Conservation (phyloP, 1,140 invertebrate genomes). For the Drosophila setifemur region DNA sequence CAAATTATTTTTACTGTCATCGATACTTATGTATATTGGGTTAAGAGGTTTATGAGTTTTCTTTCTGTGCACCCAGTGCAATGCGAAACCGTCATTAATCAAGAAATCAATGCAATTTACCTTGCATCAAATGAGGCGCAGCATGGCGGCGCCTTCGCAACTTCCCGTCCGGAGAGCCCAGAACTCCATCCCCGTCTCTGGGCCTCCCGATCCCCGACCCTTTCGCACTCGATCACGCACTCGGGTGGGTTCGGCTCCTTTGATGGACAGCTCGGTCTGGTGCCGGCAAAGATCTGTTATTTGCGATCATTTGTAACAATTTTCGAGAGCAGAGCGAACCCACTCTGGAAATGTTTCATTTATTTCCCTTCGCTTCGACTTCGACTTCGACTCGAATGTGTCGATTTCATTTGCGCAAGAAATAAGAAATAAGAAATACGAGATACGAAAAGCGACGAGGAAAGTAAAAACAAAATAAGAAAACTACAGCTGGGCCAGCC, state of each 20-base stretch:
- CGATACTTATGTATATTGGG: no score
- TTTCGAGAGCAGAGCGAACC: constrained; percentile 62
- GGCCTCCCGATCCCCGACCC: not conserved
- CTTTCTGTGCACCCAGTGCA: constrained; percentile 15
- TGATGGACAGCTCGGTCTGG: constrained; percentile 62
- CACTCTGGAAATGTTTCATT: constrained; percentile 38
- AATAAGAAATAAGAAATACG: constrained; percentile 47
- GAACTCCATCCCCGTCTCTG: constrained; percentile 2
- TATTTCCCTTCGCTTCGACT: constrained; percentile 45
- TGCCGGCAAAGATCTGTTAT: constrained; percentile 81
- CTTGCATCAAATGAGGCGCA: constrained; percentile 41
- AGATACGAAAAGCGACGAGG: constrained; percentile 8
- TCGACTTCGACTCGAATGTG: constrained; percentile 56
- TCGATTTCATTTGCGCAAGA: constrained; percentile 75
- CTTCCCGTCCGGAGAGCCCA: constrained; percentile 35
- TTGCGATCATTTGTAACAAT: constrained; percentile 83
- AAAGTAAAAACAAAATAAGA: constrained; percentile 25
- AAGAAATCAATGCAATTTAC: constrained; percentile 78
- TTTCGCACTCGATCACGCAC: constrained; percentile 55
- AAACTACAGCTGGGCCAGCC: constrained; percentile 37
- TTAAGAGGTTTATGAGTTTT: not conserved
- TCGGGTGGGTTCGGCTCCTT: constrained; percentile 63
- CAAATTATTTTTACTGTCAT: no score
- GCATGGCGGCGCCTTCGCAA: constrained; percentile 63
- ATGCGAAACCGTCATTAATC: constrained; percentile 78